phyloP scores from a whole-genome alignment of 1,140 invertebrate genomes.

The Lasioglossum albipes region DNA sequence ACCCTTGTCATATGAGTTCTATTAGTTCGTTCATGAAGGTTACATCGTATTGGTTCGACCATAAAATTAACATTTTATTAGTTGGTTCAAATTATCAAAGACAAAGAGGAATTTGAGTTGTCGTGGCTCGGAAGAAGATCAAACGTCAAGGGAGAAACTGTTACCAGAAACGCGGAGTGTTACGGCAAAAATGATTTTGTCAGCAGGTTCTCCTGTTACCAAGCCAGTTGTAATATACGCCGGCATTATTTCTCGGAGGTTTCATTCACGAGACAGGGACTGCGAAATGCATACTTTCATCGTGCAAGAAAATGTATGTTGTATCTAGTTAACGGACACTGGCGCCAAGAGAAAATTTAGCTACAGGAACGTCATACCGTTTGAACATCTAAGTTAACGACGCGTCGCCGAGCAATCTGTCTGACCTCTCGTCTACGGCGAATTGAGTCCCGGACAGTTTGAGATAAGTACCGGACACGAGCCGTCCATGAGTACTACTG shows the following conservation, averaged over 20 bases:
- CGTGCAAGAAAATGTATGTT: not conserved
- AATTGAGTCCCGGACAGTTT: slow-evolving; percentile 43
- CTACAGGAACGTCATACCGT: slow-evolving; percentile 22
- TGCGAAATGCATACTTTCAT: slow-evolving; percentile 14
- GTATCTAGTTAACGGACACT: slow-evolving; percentile 21
- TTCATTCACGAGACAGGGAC: not conserved
- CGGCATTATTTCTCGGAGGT: not conserved
- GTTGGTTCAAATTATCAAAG: no score
- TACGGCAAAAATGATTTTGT: no score
- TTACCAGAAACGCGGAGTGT: no score
- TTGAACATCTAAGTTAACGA: slow-evolving; percentile 43
- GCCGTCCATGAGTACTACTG: slow-evolving; percentile 37
- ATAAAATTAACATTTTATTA: no score
- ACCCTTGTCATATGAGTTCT: no score
- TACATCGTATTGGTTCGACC: no score
- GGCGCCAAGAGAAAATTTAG: slow-evolving; percentile 37
- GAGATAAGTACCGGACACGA: slow-evolving; percentile 44
- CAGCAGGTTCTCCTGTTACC: no score
- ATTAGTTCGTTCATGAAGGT: no score
- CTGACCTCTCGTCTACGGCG: slow-evolving; percentile 31
- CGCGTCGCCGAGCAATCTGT: slow-evolving; percentile 42
- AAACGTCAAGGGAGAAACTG: no score
- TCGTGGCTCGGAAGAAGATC: no score
- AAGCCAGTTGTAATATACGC: no score
- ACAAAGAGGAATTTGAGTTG: no score